Conservation (phyloP, 2,888 invertebrate genomes). For the Diplazon laetatorius region DNA sequence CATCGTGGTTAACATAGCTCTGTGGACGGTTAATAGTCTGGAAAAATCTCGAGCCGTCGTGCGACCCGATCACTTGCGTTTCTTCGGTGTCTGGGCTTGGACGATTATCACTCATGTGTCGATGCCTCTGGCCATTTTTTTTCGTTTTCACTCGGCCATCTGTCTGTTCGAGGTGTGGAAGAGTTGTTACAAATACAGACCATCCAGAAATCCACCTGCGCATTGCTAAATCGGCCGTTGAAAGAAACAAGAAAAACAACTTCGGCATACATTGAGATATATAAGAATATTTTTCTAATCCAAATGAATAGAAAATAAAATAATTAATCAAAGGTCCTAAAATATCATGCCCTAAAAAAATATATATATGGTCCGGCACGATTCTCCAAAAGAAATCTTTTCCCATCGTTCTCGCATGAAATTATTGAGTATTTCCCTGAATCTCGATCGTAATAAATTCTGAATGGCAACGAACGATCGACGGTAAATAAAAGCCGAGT, state of each 20-base stretch:
- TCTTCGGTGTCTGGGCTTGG: constrained; percentile 95
- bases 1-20: constrained; percentile 91
- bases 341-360: too few relatives aligned
- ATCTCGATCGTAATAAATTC: too few relatives aligned
- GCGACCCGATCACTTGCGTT: constrained; percentile 90
- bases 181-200: constrained; percentile 91
- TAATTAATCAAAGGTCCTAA: too few relatives aligned
- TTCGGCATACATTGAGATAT: background rate
- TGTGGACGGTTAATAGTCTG: constrained; percentile 93
- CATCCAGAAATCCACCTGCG: constrained; percentile 64
- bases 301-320: too few relatives aligned
- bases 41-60: constrained; percentile 93
- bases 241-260: background rate
- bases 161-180: constrained; percentile 97
- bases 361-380: too few relatives aligned
- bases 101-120: constrained; percentile 95
- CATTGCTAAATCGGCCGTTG: constrained; percentile 28
- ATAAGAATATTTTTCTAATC: background rate
- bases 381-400: too few relatives aligned
- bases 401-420: too few relatives aligned
- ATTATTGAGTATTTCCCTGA: too few relatives aligned
- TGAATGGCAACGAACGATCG: too few relatives aligned
- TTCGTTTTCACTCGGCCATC: constrained; percentile 95
- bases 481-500: background rate
- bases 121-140: constrained; percentile 95